Evolutionary conservation across 2,888 invertebrate species (phyloP), one percentile per base, ranked within the genome.

Genomic region (Anaspis maculata): DNA sequence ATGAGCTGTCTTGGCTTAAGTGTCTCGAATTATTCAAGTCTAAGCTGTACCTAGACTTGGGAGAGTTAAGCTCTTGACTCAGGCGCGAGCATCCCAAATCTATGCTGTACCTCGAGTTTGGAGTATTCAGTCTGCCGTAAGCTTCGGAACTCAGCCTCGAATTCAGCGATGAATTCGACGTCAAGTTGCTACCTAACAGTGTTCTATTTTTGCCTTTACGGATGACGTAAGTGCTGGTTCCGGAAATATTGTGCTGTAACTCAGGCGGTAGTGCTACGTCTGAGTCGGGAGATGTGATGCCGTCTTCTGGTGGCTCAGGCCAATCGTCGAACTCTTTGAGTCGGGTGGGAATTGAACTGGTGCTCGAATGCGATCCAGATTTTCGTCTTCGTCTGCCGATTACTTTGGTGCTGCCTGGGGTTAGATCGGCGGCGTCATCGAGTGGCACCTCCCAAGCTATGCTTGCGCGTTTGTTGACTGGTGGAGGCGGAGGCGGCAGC

Each of bases 401-500:
- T 15, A 62, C 60, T 54, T 63, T 61, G 14, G 62, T 60, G 44
- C 61, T 61, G 36, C 62, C 82, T 25, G 82, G 82, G 26, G 79
- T 79, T 41, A 79, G 72, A 25, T 80, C 69, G 36, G 79, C 76
- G 59, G 79, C 79, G 59, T 77, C 79, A 59, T 73, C 73, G 51
- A 88, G 72, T 42, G 86, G 80, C 43, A 88, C 86, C 71, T 88
- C 86, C 87, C 88, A 87, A 42, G 87, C 86, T 49, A 87, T 85
- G 59, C 86, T 85, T 58, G 81, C 79, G 52, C 84, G 74, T 68
- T 85, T 85, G 57, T 76, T 77, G 28, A 60, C 55, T 31, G 67
- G 62, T 25, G 70, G 66, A 10, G 72, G 71, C 10, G 74, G 79
- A 25, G 79, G 80, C 23, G 79, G 82, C 46, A 81, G 70, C 52